Evolutionary conservation across 2,888 invertebrate genomes (phyloP).

Genomic region (Ophion ventricosus): DNA sequence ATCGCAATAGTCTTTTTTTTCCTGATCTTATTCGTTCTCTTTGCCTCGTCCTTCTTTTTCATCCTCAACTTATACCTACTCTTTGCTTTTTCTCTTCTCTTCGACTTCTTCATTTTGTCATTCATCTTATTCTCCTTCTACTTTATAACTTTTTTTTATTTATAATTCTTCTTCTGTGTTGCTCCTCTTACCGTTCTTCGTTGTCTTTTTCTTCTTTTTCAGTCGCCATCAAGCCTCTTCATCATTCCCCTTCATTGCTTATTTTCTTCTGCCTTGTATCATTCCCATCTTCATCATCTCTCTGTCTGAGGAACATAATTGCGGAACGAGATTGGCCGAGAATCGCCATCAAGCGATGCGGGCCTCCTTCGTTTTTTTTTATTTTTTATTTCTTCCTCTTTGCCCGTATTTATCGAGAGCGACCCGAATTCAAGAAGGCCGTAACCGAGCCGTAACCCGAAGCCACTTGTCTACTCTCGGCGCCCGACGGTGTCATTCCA

Average conservation of each 20-base stretch:
- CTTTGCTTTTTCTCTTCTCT: constrained; percentile 14
- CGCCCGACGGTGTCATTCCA: constrained; percentile 37
- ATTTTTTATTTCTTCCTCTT: constrained; percentile 34
- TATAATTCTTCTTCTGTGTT: not conserved
- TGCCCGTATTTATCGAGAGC: constrained; percentile 47
- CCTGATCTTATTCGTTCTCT: not conserved
- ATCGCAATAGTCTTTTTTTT: constrained; percentile 73
- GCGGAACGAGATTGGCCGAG: not conserved
- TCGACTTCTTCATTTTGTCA: not conserved
- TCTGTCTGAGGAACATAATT: not conserved
- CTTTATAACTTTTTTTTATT: no score
- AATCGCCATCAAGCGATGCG: not conserved
- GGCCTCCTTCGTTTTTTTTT: not conserved
- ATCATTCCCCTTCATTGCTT: not conserved
- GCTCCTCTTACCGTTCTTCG: not conserved
- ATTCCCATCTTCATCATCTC: not conserved
- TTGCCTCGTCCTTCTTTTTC: not conserved
- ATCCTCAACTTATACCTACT: not conserved
- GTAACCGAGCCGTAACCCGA: constrained; percentile 74
- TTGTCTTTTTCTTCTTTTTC: not conserved
- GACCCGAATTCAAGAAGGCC: constrained; percentile 76
- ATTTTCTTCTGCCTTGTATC: not conserved
- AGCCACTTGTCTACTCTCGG: constrained; percentile 70
- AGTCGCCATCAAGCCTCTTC: not conserved
- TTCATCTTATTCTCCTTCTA: constrained; percentile 1